phyloP scores from a whole-genome alignment of 92 coral and sea anemone genomes.

The Heteractis magnifica region DNA sequence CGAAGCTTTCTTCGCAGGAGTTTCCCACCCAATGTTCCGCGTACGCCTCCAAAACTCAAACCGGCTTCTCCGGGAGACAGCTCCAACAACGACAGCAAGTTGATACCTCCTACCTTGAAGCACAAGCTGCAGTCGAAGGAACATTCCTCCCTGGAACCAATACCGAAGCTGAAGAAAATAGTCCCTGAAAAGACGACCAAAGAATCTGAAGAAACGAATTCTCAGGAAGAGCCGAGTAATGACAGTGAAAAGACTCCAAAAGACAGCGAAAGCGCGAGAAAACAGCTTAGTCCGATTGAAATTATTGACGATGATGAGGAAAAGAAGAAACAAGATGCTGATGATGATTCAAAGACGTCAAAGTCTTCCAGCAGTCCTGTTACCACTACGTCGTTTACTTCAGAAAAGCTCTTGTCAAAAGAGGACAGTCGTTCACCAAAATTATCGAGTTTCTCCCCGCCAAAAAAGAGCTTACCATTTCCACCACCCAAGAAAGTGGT shows the following conservation, averaged over 20 bases:
- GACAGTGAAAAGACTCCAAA: slow-evolving; percentile 35
- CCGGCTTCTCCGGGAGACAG: slow-evolving; percentile 64
- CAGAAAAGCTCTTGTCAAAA: slow-evolving; percentile 28
- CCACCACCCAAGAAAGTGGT: slow-evolving; percentile 64
- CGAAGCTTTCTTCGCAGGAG: slow-evolving; percentile 73
- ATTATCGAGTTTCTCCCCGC: slow-evolving; percentile 54
- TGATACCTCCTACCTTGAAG: slow-evolving; percentile 70
- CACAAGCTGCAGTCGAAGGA: slow-evolving; percentile 74
- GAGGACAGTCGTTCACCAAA: slow-evolving; percentile 55
- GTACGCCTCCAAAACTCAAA: slow-evolving; percentile 75
- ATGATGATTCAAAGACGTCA: slow-evolving; percentile 2
- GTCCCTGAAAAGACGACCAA: slow-evolving; percentile 54
- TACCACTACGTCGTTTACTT: slow-evolving; percentile 8
- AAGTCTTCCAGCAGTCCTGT: slow-evolving; percentile 19
- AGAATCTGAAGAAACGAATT: slow-evolving; percentile 37
- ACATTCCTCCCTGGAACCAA: slow-evolving; percentile 61
- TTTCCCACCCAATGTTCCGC: slow-evolving; percentile 80
- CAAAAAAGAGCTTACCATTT: slow-evolving; percentile 52
- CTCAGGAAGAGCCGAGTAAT: slow-evolving; percentile 19
- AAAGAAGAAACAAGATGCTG: slow-evolving; percentile 48
- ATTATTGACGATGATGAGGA: slow-evolving; percentile 85
- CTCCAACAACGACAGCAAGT: slow-evolving; percentile 37
- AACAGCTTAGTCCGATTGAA: slow-evolving; percentile 72
- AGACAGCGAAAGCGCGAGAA: slow-evolving; percentile 40
- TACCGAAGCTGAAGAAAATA: slow-evolving; percentile 78